Base-by-base conservation (phyloP, 2,888 invertebrate genomes). In the Aleiodes leptofemur region DNA sequence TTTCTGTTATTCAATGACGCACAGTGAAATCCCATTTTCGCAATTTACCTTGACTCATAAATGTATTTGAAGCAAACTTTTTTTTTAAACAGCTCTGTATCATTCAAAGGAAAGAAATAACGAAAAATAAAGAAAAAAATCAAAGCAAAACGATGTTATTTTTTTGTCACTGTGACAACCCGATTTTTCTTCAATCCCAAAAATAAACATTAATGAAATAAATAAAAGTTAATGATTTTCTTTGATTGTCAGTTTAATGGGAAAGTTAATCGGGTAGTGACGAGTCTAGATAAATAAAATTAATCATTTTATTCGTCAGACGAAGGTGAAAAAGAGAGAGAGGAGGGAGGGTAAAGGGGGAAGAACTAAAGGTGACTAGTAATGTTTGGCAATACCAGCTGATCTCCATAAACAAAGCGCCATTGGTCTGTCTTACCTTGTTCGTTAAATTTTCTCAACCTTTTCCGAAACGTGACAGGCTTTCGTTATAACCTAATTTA, bases 321-420 rank as follows among this genome's bases (percentile, higher is more conserved):
- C 79, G 77, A 79, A 83, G 84, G 84, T 82, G 16, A 14, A 59
- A 23, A 83, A 82, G 82, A 77, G 77, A 66, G 55, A 64, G 31
- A 71, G 56, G 69, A 51, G 72, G 50, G 56, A 72, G 71, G 38
- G 53, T 6, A 34, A 66, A 64, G 61, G 50, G 53, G 9, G 69
- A 69, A 69, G 74, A 66, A 78, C 77, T 14, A 75, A 78, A 81
- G 81, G 72, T 81, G 80, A 84, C 81, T 80, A 80, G 81, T 51
- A 80, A 78, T 82, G 83, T 84, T 86, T 85, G 83, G 83, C 83
- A 81, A 81, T 83, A 87, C 88, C 68, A 88, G 88, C 88, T 88
- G 88, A 88, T 87, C 82, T 83, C 82, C 82, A 87, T 88, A 88
- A 88, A 88, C 88, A 88, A 88, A 86, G 85, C 84, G 76, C 73